Percentiles rank a stretch among this genome's conserved stretches.
Evolutionary conservation across 2,888 invertebrate species (phyloP).

Genomic region (Lasioglossum zephyrum): DNA sequence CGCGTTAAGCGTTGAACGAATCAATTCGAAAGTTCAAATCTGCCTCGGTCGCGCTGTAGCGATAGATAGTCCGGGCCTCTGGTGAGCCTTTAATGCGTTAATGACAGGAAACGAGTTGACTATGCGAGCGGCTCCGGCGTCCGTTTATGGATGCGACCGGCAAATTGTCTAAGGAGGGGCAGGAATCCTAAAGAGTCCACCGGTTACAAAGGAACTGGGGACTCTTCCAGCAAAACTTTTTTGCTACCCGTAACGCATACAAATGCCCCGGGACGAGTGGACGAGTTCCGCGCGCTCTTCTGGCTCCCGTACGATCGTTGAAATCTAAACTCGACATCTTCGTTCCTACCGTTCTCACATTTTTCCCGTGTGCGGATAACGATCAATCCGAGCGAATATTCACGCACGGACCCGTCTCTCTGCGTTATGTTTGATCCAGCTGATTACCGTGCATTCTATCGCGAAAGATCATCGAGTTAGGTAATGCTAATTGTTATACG

Average conservation of each 20-base stretch:
- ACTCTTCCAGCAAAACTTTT: conserved; percentile 59
- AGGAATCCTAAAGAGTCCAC: conserved; percentile 71
- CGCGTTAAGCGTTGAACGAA: neutral
- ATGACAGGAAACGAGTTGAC: conserved; percentile 74
- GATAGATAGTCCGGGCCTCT: conserved; percentile 23
- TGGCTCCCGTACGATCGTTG: neutral
- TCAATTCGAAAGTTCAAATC: conserved; percentile 20
- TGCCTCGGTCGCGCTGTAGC: conserved; percentile 1
- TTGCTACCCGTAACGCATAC: conserved; percentile 48
- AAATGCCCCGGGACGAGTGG: conserved; percentile 13
- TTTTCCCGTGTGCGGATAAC: neutral
- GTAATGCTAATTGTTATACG: neutral
- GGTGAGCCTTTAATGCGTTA: conserved; percentile 76
- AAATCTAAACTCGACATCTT: conserved; percentile 20
- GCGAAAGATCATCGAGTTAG: neutral
- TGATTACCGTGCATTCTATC: neutral
- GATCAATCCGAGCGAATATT: neutral
- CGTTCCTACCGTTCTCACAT: conserved; percentile 19
- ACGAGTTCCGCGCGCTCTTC: conserved; percentile 7
- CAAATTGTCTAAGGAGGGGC: conserved; percentile 74
- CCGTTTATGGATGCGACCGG: conserved; percentile 73
- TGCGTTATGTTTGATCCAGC: neutral
- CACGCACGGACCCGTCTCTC: neutral
- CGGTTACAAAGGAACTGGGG: conserved; percentile 66
- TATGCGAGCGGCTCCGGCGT: conserved; percentile 61